Conservation (phyloP, 2,888 invertebrate species). For the Deilephila porcellus region DNA sequence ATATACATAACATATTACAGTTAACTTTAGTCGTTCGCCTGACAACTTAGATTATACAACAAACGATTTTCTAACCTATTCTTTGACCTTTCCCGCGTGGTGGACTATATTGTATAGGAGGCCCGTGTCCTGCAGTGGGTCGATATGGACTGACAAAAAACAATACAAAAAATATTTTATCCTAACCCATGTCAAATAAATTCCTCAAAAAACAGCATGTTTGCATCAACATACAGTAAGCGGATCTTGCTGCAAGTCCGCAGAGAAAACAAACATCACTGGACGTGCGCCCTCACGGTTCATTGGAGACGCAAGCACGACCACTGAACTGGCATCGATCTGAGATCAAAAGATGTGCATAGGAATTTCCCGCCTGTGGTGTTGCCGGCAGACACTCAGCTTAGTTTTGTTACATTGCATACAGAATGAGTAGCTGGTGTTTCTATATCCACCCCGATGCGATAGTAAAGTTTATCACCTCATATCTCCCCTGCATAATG, state of each 20-base stretch:
- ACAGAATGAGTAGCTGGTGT: not conserved
- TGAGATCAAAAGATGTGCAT: constrained; percentile 54
- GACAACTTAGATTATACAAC: too few species aligned
- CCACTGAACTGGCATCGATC: constrained; percentile 48
- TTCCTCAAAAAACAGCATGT: not conserved
- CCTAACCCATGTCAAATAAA: not conserved
- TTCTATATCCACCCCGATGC: not conserved
- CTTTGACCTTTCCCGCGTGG: too few species aligned
- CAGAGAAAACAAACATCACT: constrained; percentile 20
- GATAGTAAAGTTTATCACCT: not conserved
- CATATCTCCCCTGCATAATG: too few species aligned
- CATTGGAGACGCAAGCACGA: constrained; percentile 43
- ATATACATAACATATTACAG: too few species aligned
- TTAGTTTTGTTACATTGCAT: constrained; percentile 8
- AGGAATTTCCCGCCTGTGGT: constrained; percentile 31
- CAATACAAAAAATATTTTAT: not conserved
- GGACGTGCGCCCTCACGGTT: constrained; percentile 35
- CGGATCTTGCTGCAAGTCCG: constrained; percentile 1
- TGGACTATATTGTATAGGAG: too few species aligned
- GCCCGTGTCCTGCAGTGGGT: too few species aligned
- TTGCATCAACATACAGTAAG: not conserved
- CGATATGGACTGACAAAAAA: not conserved
- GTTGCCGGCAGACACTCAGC: constrained; percentile 23
- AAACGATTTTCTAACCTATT: too few species aligned
- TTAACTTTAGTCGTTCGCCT: too few species aligned